phyloP scores from a whole-genome alignment of 2,888 invertebrate species.

The Laspeyria flexula region DNA sequence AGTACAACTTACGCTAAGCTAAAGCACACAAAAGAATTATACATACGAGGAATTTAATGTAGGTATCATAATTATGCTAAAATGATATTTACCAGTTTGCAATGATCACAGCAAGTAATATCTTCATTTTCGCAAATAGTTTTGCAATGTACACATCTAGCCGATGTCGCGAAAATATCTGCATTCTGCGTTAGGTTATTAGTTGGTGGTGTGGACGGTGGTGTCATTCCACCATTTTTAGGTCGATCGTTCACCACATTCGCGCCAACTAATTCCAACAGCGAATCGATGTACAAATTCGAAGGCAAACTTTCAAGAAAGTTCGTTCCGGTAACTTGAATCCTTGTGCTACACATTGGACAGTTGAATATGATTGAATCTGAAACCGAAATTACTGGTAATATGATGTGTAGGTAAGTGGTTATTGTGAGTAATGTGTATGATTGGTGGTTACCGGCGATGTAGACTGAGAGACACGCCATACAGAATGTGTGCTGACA shows the following conservation, averaged over 20 bases:
- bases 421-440: constrained; percentile 12
- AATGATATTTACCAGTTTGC: constrained; percentile 87
- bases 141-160: constrained; percentile 69
- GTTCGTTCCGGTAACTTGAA: constrained; percentile 76
- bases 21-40: no score
- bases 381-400: constrained; percentile 48
- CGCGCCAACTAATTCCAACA: constrained; percentile 82
- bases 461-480: constrained; percentile 83
- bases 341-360: constrained; percentile 85
- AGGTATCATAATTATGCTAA: no score
- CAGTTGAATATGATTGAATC: constrained; percentile 77
- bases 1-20: no score
- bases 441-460: constrained; percentile 54
- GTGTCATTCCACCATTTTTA: constrained; percentile 38
- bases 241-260: constrained; percentile 11
- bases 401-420: neutral
- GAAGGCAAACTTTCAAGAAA: constrained; percentile 87
- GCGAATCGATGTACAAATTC: constrained; percentile 88
- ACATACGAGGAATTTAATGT: no score
- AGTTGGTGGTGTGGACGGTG: constrained; percentile 49
- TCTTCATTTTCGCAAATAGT: constrained; percentile 66
- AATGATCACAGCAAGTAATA: constrained; percentile 83
- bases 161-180: constrained; percentile 67
- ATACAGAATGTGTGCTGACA: constrained; percentile 90
- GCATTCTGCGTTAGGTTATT: constrained; percentile 54